phyloP scores from a whole-genome alignment of 2,113 vertebrate species.

The Cepphus grylle region DNA sequence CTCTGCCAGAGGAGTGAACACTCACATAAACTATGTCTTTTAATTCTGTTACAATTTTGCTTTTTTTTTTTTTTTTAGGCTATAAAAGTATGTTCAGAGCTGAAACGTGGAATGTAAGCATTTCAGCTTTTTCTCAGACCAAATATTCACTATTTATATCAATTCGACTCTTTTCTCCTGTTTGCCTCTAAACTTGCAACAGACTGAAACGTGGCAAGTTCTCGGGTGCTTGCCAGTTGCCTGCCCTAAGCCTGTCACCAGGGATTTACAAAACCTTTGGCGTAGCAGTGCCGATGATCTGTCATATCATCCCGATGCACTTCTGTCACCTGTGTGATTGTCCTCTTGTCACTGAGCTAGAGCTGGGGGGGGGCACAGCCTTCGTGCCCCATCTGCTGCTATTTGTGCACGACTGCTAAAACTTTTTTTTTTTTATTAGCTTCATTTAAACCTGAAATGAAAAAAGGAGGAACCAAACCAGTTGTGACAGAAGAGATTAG shows the following conservation, averaged over 20 bases:
- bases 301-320: not conserved
- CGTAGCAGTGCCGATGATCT: not conserved
- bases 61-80: not conserved
- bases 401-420: not conserved
- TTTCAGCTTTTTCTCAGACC: constrained; percentile 18
- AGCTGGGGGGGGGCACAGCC: not conserved
- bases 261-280: not conserved
- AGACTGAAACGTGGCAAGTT: not conserved
- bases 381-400: not conserved
- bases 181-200: constrained; percentile 6
- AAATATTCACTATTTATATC: not conserved
- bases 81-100: not conserved
- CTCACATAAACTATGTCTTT: not conserved
- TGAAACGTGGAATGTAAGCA: not conserved
- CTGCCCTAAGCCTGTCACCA: not conserved
- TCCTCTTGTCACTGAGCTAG: not conserved
- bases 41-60: not conserved
- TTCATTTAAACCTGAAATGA: not conserved
- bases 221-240: not conserved
- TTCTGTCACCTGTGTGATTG: not conserved
- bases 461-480: not conserved
- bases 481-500: not conserved
- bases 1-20: not conserved
- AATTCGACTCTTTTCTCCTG: not conserved
- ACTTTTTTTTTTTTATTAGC: not conserved